Percentiles rank a stretch among this genome's conserved stretches.
phyloP scores from a whole-genome alignment of 2,888 invertebrate species.

The Hymenopus coronatus region DNA sequence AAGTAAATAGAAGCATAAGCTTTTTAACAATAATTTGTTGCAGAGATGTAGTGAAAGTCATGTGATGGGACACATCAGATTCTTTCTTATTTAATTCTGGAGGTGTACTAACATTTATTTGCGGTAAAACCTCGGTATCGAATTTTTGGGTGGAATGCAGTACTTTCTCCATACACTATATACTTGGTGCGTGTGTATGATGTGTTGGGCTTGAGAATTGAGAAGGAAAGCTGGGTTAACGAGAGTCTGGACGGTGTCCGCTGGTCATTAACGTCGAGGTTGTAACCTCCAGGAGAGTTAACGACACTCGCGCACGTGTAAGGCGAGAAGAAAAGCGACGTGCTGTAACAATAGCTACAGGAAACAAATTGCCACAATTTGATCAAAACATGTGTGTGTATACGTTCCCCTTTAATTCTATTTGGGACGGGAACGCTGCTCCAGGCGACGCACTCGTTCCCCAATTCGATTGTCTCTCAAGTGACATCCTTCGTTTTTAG shows the following conservation, averaged over 20 bases:
- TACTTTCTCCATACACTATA: no score
- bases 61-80: no score
- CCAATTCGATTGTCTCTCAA: neutral
- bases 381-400: constrained; percentile 18
- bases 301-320: neutral
- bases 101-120: no score
- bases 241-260: neutral
- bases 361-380: constrained; percentile 24
- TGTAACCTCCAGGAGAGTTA: neutral
- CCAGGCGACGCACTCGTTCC: neutral
- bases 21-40: no score
- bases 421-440: neutral
- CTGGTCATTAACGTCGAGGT: neutral
- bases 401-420: constrained; percentile 1
- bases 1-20: no score
- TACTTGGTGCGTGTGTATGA: no score
- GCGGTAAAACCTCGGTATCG: no score
- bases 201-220: no score
- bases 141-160: no score
- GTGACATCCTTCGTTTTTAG: neutral
- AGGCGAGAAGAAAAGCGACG: neutral
- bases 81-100: no score
- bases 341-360: neutral
- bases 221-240: no score
- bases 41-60: no score